These are phyloP conservation scores for Pyralis farinalis DNA, from an alignment of 2,888 invertebrate genomes.

Conservation along the genomic window DNA sequence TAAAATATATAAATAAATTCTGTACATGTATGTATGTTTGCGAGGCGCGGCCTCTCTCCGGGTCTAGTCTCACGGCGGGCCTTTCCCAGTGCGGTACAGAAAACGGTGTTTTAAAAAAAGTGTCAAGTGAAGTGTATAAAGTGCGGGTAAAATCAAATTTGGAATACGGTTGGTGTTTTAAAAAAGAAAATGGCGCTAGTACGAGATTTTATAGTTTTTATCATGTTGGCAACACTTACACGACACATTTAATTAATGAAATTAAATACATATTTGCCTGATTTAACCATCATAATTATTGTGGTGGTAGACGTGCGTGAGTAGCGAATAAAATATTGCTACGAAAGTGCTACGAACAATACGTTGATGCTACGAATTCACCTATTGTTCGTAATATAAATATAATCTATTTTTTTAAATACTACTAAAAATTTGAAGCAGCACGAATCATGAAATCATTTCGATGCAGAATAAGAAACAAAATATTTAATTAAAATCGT, in stretches of 20 bases:
- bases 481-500: too few species aligned
- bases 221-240: slow-evolving; percentile 17
- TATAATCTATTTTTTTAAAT: too few species aligned
- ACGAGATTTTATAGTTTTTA: slow-evolving; percentile 45
- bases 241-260: slow-evolving; percentile 14
- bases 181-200: slow-evolving; percentile 63
- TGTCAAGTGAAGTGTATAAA: slow-evolving; percentile 59
- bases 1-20: slow-evolving; percentile 58
- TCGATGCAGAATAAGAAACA: too few species aligned
- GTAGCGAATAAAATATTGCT: slow-evolving; percentile 32
- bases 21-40: slow-evolving; percentile 33
- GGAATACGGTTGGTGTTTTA: slow-evolving; percentile 61
- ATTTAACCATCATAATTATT: slow-evolving; percentile 1
- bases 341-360: slow-evolving; percentile 45
- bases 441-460: too few species aligned
- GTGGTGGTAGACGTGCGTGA: slow-evolving; percentile 28
- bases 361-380: slow-evolving; percentile 29
- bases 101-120: slow-evolving; percentile 36
- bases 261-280: slow-evolving; percentile 14
- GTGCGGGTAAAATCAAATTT: slow-evolving; percentile 48
- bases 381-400: not conserved
- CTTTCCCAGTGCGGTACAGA: slow-evolving; percentile 51
- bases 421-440: too few species aligned
- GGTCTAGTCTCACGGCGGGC: slow-evolving; percentile 56
- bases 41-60: slow-evolving; percentile 26